Evolutionary conservation across 2,797 vertebrate species (phyloP).

Genomic region (Rhinophrynus dorsalis): DNA sequence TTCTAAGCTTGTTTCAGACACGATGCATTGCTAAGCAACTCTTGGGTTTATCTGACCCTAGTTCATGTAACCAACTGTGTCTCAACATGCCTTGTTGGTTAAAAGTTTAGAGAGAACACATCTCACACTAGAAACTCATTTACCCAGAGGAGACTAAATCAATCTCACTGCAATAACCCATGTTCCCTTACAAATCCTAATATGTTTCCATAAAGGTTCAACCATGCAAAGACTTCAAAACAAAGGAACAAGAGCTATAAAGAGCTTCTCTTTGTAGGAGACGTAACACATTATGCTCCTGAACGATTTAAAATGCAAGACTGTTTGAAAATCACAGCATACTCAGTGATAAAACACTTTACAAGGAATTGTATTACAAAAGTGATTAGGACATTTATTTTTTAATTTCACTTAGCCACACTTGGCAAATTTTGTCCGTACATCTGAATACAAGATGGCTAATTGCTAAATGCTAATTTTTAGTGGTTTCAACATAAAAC

Average conservation of each 20-base stretch:
- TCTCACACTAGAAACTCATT: constrained; percentile 46
- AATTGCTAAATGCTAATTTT: too few relatives aligned
- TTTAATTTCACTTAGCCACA: too few relatives aligned
- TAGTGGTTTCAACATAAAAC: too few relatives aligned
- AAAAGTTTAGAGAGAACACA: constrained; percentile 48
- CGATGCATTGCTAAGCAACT: constrained; percentile 47
- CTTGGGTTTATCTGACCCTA: constrained; percentile 36
- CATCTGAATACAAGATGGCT: too few relatives aligned
- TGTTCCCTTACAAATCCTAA: constrained; percentile 36
- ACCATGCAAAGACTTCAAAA: constrained; percentile 9
- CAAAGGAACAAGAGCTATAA: constrained; percentile 6
- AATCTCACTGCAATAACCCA: constrained; percentile 35
- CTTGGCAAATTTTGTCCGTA: too few relatives aligned
- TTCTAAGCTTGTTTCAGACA: constrained; percentile 31
- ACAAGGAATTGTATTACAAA: too few relatives aligned
- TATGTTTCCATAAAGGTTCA: constrained; percentile 15
- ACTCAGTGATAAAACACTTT: too few relatives aligned
- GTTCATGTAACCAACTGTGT: constrained; percentile 45
- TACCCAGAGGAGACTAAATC: constrained; percentile 44
- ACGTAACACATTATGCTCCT: neutral
- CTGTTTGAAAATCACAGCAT: neutral
- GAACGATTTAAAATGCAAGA: neutral
- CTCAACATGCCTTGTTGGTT: constrained; percentile 48
- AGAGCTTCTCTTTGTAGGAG: neutral
- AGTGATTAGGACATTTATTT: too few relatives aligned